phyloP scores from a whole-genome alignment of 2,888 invertebrate species.

The Trypoxylon attenuatum region DNA sequence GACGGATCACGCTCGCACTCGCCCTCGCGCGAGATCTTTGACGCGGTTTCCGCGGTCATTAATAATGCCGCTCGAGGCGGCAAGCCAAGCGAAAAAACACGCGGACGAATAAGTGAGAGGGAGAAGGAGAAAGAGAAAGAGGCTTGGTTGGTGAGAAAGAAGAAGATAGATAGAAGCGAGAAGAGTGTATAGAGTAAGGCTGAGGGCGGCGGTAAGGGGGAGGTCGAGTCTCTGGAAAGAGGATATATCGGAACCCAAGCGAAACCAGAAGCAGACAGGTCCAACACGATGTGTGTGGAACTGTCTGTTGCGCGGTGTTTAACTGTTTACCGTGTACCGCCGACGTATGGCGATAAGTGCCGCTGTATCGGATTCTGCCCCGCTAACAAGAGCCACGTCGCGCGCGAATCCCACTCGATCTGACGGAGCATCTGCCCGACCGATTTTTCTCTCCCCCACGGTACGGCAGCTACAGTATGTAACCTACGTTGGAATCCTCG shows the following conservation, averaged over 20 bases:
- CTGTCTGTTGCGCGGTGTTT: slow-evolving; percentile 32
- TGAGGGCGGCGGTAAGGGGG: not conserved
- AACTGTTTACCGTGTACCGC: slow-evolving; percentile 34
- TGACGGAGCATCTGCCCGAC: not conserved
- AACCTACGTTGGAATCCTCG: too few relatives aligned
- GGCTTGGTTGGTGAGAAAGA: not conserved
- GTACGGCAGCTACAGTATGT: not conserved
- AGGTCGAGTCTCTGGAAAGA: slow-evolving; percentile 16
- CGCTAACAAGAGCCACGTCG: slow-evolving; percentile 30
- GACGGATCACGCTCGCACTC: slow-evolving; percentile 48
- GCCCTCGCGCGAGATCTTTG: slow-evolving; percentile 54
- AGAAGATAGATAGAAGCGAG: slow-evolving; percentile 9
- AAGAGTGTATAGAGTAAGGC: slow-evolving; percentile 25
- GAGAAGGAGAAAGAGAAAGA: slow-evolving; percentile 3
- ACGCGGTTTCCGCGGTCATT: slow-evolving; percentile 57
- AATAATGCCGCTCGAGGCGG: slow-evolving; percentile 49
- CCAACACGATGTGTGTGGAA: slow-evolving; percentile 34
- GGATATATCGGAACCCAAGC: slow-evolving; percentile 30
- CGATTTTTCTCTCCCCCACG: not conserved
- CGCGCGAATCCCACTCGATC: slow-evolving; percentile 16
- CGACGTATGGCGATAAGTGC: slow-evolving; percentile 39
- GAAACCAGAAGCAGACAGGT: slow-evolving; percentile 27
- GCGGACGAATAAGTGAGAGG: slow-evolving; percentile 22
- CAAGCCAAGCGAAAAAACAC: slow-evolving; percentile 23
- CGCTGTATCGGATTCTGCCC: slow-evolving; percentile 27